These are phyloP conservation scores for Piprites chloris DNA, from an alignment of 2,113 vertebrate genomes.

Conservation along the genomic window DNA sequence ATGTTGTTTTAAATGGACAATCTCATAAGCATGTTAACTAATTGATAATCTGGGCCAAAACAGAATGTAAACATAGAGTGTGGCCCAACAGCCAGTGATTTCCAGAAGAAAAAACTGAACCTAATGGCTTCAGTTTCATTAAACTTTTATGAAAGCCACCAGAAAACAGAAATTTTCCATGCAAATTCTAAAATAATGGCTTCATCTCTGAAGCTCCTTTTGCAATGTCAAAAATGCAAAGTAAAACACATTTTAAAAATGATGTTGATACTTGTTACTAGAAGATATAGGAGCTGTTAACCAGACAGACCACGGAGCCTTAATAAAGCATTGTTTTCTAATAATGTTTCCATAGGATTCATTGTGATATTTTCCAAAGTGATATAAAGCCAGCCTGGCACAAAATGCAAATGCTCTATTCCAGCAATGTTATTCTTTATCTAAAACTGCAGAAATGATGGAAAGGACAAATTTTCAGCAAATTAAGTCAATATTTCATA, in stretches of 20 bases:
- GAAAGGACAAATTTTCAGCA: neutral
- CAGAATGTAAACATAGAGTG: slow-evolving; percentile 55
- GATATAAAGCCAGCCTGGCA: neutral
- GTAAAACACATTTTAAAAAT: neutral
- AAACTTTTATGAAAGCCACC: slow-evolving; percentile 54
- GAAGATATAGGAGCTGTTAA: neutral
- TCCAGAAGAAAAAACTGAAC: neutral
- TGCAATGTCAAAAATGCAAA: slow-evolving; percentile 31
- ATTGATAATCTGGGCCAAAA: slow-evolving; percentile 56
- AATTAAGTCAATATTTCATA: slow-evolving; percentile 33
- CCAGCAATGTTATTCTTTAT: neutral
- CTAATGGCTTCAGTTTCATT: slow-evolving; percentile 40
- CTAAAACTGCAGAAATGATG: neutral
- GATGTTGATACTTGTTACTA: neutral
- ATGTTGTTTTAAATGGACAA: slow-evolving; percentile 66
- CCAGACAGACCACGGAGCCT: neutral
- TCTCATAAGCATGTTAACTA: slow-evolving; percentile 68
- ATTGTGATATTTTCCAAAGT: slow-evolving; percentile 10
- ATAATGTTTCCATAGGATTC: neutral
- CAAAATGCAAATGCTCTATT: neutral
- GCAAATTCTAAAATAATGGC: slow-evolving; percentile 50
- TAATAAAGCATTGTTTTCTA: slow-evolving; percentile 28
- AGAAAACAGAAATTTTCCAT: slow-evolving; percentile 60
- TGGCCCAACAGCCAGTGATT: slow-evolving; percentile 11
- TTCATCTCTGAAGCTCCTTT: slow-evolving; percentile 36